Base-by-base conservation (phyloP, 2,888 invertebrate genomes). In the Cerceris rybyensis region DNA sequence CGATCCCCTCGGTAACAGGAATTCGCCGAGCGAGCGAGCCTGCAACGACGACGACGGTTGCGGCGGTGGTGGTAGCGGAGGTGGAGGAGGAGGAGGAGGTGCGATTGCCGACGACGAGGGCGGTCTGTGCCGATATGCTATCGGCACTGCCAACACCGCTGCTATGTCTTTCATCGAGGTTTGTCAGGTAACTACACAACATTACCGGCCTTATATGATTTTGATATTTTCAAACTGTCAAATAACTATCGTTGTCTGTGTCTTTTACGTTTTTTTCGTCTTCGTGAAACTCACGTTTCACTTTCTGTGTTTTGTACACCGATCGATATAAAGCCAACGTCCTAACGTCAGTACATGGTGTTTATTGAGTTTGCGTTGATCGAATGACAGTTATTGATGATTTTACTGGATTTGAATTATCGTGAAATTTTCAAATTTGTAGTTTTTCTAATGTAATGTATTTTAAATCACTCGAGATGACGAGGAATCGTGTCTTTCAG, bases 81-180 rank as follows among this genome's bases (percentile, higher is more conserved):
- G 43, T 59, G 81, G 66, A 50, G 42, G 52, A 43, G 81, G 61
- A 11, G 67, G 50, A 58, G 74, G n/a, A 28, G 55, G 66, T 52
- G 61, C 54, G 54, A 63, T 72, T 75, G 67, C 50, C 65, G 80
- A 67, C 63, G 75, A 70, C 41, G 77, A 77, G 60, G 78, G 67
- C 65, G 90, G 88, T 67, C 73, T 91, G 64, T 92, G 92, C 81
- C 90, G 91, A 86, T 92, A 92, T 89, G 91, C 89, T 82, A 86
- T 88, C 80, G 88, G 87, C 75, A 86, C 88, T 70, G 88, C 88
- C 76, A 88, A 86, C 81, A 87, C 87, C 80, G 90, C 87, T 80
- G 90, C 88, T 77, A 91, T 91, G 90, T 90, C 92, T 81, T 91
- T 92, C 88, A 88, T 92, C 85, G 91, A 92, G 74, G 87, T 92